Evolutionary conservation across 2,113 vertebrate species (phyloP), one percentile per base, ranked within the genome.

Genomic region (Barbus barbus): DNA sequence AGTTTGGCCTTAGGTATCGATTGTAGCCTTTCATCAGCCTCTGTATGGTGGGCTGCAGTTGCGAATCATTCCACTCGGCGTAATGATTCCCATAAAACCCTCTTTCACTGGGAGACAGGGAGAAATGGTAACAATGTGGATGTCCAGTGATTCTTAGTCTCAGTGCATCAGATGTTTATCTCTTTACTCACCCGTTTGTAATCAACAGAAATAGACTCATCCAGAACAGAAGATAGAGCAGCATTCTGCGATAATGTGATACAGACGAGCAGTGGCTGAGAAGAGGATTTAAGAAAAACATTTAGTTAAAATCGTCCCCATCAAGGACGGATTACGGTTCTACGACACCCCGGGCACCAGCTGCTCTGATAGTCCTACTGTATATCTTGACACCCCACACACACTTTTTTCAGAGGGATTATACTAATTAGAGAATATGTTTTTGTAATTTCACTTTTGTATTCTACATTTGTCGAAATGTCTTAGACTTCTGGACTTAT

Each of bases 11-110:
- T 73, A 98, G 95, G 85, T 97, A 98, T 83, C 95, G 96, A 91
- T 98, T 98, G 87, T 98, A 98, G 82, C 96, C 96, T 81, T 93
- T 90, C 84, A 97, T 97, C 88, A 98, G 95, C 89, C 95, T 97
- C 89, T 97, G 95, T 86, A 97, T 97, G 36, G 96, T 97, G 24
- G 96, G 95, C 69, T 94, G 94, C 38, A 96, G 95, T 58, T 95
- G 83, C 2, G 94, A 91, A 58, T 92, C 92, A 0, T 93, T 94
- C 90, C 94, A 69, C 0, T 88, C 91, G 7, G 85, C 83, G 88
- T 90, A 86, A 9, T 91, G 80, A 51, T 88, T 65, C 2, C 84
- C 92, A 4, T 92, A 90, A 72, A 90, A 87, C 71, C 84, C 84
- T 22, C 89, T 92, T 9, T 48, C 89, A 61, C 96, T 97, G 51